Evolutionary conservation across 2,113 vertebrate species (phyloP).

Genomic region (Hypocryptadius cinnamomeus): DNA sequence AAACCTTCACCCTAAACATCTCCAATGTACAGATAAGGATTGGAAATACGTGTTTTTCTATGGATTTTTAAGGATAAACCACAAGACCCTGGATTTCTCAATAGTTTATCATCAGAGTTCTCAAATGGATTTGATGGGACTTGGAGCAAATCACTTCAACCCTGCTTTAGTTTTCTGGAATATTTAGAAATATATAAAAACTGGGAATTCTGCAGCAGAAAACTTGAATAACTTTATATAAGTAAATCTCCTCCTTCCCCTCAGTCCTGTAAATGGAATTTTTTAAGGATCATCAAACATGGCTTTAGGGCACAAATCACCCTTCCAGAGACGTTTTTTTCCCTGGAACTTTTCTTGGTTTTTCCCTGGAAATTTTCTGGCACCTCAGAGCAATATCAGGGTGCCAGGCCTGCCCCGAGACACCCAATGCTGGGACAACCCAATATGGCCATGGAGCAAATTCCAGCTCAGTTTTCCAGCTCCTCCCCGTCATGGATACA

Average conservation of each 20-base stretch:
- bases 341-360: neutral
- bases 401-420: neutral
- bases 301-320: neutral
- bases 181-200: neutral
- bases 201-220: neutral
- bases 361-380: neutral
- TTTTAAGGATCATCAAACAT: neutral
- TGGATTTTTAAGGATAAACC: neutral
- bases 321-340: neutral
- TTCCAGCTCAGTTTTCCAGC: neutral
- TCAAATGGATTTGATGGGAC: neutral
- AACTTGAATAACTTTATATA: neutral
- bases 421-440: too few relatives aligned
- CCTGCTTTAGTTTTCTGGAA: neutral
- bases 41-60: neutral
- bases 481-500: neutral
- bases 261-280: neutral
- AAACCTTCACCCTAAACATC: neutral
- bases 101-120: neutral
- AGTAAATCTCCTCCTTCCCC: neutral
- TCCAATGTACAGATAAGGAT: neutral
- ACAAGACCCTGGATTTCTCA: accelerated
- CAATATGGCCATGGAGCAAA: accelerated
- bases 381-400: neutral
- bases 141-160: neutral